Conservation (phyloP, 2,888 invertebrate genomes). For the Erebia ligea region DNA sequence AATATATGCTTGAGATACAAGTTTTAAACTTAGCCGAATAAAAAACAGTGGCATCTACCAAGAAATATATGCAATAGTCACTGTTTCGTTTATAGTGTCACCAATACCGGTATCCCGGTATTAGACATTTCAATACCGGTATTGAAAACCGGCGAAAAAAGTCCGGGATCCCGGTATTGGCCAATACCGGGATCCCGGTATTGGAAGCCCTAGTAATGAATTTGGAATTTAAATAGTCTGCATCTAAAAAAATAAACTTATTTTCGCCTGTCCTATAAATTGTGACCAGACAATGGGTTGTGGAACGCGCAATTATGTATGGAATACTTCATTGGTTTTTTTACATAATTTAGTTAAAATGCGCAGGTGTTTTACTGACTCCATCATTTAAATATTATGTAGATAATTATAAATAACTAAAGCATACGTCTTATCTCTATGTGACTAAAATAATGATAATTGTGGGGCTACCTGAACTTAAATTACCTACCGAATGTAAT, state of each 20-base stretch:
- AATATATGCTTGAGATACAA: too few species aligned
- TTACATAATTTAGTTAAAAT: constrained; percentile 40
- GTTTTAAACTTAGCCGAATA: too few species aligned
- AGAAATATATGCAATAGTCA: too few species aligned
- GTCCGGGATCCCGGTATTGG: too few species aligned
- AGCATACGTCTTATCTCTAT: constrained; percentile 6
- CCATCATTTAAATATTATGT: constrained; percentile 21
- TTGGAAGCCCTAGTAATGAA: too few species aligned
- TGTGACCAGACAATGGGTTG: constrained; percentile 61
- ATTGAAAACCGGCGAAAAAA: too few species aligned
- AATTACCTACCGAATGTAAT: too few species aligned
- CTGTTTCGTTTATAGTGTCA: too few species aligned
- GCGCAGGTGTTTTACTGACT: constrained; percentile 42
- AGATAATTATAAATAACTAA: constrained; percentile 23
- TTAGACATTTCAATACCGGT: too few species aligned
- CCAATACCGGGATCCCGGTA: too few species aligned
- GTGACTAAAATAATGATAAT: constrained; percentile 29
- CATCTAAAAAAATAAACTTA: constrained; percentile 41
- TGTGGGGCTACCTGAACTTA: background rate
- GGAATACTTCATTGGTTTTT: constrained; percentile 70
- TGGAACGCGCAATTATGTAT: constrained; percentile 57
- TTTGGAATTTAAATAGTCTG: constrained; percentile 61
- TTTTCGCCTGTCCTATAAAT: constrained; percentile 58
- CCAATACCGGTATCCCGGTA: too few species aligned
- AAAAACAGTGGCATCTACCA: too few species aligned